A percentile compares a stretch with the other conserved stretches of the same genome.
phyloP scores from a whole-genome alignment of 2,888 invertebrate species.

The Xanthorhoe designata region DNA sequence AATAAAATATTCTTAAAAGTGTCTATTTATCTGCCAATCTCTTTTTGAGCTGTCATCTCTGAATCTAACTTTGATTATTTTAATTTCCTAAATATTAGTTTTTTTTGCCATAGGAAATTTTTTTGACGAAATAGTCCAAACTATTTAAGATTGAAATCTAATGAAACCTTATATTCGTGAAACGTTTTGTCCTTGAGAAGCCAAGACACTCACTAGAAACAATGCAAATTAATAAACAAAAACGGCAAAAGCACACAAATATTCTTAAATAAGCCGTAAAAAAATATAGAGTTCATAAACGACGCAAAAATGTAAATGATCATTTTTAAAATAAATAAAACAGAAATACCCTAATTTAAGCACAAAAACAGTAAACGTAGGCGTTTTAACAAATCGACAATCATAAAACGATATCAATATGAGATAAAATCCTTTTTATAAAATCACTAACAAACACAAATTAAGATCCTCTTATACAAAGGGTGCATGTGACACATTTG shows the following conservation, averaged over 20 bases:
- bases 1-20: no score
- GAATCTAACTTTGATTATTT: no score
- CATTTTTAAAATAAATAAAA: conserved; percentile 26
- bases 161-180: no score
- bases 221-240: background rate
- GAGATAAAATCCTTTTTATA: conserved; percentile 50
- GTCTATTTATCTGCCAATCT: no score
- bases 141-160: no score
- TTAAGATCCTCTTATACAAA: conserved; percentile 57
- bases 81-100: no score
- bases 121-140: no score
- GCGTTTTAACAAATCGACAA: conserved; percentile 56
- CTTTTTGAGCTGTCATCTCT: no score
- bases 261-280: conserved; percentile 13
- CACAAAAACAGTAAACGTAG: conserved; percentile 53
- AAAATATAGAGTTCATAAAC: conserved; percentile 16
- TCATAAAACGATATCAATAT: conserved; percentile 51
- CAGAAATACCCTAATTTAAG: conserved; percentile 47
- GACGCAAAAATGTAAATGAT: conserved; percentile 6
- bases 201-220: background rate
- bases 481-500: conserved; percentile 53
- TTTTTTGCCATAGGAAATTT: no score
- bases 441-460: conserved; percentile 55
- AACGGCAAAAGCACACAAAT: background rate
- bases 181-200: no score